Percentiles rank a stretch among this genome's conserved stretches.
Conservation (phyloP, 2,113 vertebrate genomes). For the Monarcha castaneiventris region DNA sequence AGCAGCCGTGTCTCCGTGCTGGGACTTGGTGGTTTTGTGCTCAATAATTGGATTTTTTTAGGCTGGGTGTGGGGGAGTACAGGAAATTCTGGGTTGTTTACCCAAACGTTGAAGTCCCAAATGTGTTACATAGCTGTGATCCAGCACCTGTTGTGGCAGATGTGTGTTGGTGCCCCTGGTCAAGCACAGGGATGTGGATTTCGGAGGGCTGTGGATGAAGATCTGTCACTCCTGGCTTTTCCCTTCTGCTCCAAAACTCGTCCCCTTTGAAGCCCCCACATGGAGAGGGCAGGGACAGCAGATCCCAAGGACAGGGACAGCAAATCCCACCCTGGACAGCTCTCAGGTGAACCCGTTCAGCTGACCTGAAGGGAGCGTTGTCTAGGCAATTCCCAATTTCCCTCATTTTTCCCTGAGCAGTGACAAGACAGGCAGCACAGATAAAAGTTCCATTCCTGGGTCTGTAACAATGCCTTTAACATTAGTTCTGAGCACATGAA, state of each 20-base stretch:
- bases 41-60: neutral
- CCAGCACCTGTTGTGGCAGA: neutral
- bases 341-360: neutral
- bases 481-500: neutral
- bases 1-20: neutral
- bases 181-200: neutral
- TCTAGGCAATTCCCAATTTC: neutral
- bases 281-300: neutral
- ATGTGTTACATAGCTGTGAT: accelerated
- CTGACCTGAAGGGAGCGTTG: neutral
- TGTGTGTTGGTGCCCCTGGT: neutral
- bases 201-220: neutral
- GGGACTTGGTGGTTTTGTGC: neutral
- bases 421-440: neutral
- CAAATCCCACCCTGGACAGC: neutral
- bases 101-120: neutral
- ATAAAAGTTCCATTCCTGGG: neutral
- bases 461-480: neutral
- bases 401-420: neutral
- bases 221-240: neutral
- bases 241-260: neutral
- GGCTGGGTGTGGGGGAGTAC: accelerated
- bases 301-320: neutral
- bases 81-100: neutral
- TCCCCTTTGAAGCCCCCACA: neutral